Base-by-base conservation (phyloP, 2,113 vertebrate genomes). In the Rhabdornis inornatus region DNA sequence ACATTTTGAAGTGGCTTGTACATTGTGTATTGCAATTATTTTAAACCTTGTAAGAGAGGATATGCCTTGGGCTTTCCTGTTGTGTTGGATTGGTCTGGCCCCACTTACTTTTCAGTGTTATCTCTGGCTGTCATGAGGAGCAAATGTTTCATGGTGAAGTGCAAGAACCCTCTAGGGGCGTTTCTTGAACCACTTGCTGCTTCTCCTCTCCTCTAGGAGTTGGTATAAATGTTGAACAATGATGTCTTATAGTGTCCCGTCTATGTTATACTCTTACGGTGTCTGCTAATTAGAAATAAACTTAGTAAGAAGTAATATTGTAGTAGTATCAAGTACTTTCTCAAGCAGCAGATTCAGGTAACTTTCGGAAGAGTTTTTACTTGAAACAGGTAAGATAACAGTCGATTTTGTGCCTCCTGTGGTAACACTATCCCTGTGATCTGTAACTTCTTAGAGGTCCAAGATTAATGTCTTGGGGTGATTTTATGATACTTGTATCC, bases 221-320 rank as follows among this genome's bases (percentile, higher is more conserved):
- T 44, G 33, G 23, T 65, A 27, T 71, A 53, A 24, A 15, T 56
- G 47, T 69, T 83, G 55, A 80, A 37, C 39, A 8, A 7, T 47
- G 19, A 22, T 61, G 24, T 66, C 14, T 33, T 87, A 7, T 69
- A 42, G 40, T 86, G 33, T 66, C 14, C 19, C 5, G 0, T 49
- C 18, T 84, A 3, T 19, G 3, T 64, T 59, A 12, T 8, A 25
- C 20, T 91, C 11, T 16, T 69, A 23, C 0, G 0, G 15, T 40
- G 17, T 50, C 40, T 64, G 15, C 33, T 74, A 76, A 90, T 11
- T 50, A 55, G 33, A 55, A 90, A 76, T 23, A 69, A 57, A 28
- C 31, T 12, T 50, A 72, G 25, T 10, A 24, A 89, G 37, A 47
- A 83, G 5, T 56, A 49, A 7, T 63, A 11, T 31, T 91, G 33